Conservation (phyloP, 2,888 invertebrate genomes). For the Ectemnius cavifrons region DNA sequence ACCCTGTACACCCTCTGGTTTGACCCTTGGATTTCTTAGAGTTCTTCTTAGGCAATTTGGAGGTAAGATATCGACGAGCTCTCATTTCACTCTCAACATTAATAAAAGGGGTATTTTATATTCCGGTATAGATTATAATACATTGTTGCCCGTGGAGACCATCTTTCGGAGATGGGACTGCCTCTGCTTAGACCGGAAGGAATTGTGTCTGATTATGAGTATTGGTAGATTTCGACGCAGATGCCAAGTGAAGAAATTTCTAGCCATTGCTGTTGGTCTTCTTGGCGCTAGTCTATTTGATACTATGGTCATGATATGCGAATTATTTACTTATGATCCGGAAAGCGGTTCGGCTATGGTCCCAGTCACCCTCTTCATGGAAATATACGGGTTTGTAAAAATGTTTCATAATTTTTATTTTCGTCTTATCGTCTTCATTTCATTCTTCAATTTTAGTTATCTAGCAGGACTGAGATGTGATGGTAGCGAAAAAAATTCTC, state of each 20-base stretch:
- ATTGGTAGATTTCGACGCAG: constrained; percentile 84
- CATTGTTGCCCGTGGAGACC: constrained; percentile 69
- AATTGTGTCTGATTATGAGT: constrained; percentile 84
- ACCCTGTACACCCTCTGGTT: constrained; percentile 84
- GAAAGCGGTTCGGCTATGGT: constrained; percentile 90
- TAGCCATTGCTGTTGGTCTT: constrained; percentile 86
- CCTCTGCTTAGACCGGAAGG: constrained; percentile 82
- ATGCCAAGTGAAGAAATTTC: constrained; percentile 86
- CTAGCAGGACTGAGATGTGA: constrained; percentile 72
- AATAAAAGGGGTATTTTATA: too few relatives aligned
- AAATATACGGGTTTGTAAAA: constrained; percentile 75
- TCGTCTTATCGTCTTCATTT: background rate
- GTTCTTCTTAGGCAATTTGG: constrained; percentile 88
- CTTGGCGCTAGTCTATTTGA: constrained; percentile 86
- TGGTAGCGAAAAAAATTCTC: constrained; percentile 53
- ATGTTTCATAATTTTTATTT: background rate
- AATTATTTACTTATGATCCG: constrained; percentile 89
- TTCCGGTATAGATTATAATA: constrained; percentile 68
- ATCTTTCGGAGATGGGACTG: constrained; percentile 82
- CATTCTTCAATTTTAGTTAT: constrained; percentile 58
- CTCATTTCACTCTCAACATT: too few relatives aligned
- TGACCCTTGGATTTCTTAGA: constrained; percentile 89
- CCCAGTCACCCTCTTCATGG: constrained; percentile 82
- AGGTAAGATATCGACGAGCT: constrained; percentile 59
- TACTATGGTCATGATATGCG: constrained; percentile 90